Evolutionary conservation across 2,888 invertebrate species (phyloP).

Genomic region (Agrilus cyanescens): DNA sequence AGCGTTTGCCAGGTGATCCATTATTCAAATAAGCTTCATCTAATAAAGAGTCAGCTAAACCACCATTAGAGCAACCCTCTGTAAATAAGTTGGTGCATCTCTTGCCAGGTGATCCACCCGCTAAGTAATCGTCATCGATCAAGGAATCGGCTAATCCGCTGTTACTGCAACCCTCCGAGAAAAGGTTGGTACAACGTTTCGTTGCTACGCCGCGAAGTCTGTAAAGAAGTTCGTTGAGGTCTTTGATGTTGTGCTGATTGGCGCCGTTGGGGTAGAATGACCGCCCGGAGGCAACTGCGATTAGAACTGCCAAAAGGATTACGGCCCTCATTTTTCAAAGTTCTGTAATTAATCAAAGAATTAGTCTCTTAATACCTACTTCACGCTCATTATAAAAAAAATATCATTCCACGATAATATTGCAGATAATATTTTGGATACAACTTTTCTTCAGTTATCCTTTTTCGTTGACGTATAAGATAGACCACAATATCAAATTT

Average conservation of each 20-base stretch:
- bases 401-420: too few relatives aligned
- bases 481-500: too few relatives aligned
- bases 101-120: slow-evolving; percentile 1
- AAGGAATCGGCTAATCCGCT: background rate
- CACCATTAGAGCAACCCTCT: slow-evolving; percentile 40
- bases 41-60: slow-evolving; percentile 33
- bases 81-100: slow-evolving; percentile 37
- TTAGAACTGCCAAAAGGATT: too few relatives aligned
- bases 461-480: too few relatives aligned
- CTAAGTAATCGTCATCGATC: background rate
- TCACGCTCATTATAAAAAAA: too few relatives aligned
- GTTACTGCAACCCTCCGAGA: background rate
- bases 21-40: slow-evolving; percentile 1
- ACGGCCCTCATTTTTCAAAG: too few relatives aligned
- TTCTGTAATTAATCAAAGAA: too few relatives aligned
- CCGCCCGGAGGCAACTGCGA: background rate
- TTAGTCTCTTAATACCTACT: too few relatives aligned
- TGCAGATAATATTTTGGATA: too few relatives aligned
- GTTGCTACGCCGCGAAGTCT: slow-evolving; percentile 7
- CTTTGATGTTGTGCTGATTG: slow-evolving; percentile 5
- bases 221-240: slow-evolving; percentile 12
- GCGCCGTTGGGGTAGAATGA: slow-evolving; percentile 2
- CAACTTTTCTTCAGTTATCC: too few relatives aligned
- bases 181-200: background rate
- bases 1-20: background rate